A percentile compares a stretch with the other conserved stretches of the same genome.
phyloP scores from a whole-genome alignment of 2,113 vertebrate species.

The Lanius collurio region DNA sequence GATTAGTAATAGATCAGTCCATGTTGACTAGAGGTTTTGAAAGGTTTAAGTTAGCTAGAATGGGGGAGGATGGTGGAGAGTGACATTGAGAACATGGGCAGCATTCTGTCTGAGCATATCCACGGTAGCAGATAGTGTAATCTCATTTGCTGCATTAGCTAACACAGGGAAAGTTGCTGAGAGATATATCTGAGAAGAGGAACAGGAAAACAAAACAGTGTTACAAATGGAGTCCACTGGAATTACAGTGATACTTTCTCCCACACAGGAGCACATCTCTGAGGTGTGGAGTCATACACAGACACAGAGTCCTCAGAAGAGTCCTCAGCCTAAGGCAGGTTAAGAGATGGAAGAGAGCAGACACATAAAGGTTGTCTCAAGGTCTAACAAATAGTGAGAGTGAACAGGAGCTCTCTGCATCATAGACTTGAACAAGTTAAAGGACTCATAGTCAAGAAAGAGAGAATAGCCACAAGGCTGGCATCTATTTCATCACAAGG shows the following conservation, averaged over 20 bases:
- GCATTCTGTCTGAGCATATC: background rate
- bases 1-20: slow-evolving; percentile 37
- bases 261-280: background rate
- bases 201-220: background rate
- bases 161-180: background rate
- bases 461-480: background rate
- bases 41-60: slow-evolving; percentile 21
- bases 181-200: background rate
- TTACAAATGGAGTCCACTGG: background rate
- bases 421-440: background rate
- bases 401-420: background rate
- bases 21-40: slow-evolving; percentile 11
- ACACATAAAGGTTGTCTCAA: background rate
- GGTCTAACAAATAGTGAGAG: background rate
- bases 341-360: background rate
- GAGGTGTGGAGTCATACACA: background rate
- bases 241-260: background rate
- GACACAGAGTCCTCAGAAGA: background rate
- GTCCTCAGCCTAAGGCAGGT: background rate
- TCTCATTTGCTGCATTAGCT: slow-evolving; percentile 35
- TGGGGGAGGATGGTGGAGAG: background rate
- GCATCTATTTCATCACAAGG: background rate
- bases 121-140: background rate
- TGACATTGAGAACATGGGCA: background rate
- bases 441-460: background rate